A percentile compares a stretch with the other conserved stretches of the same genome.
Evolutionary conservation across 2,113 vertebrate genomes (phyloP).

Genomic region (Bufo bufo): DNA sequence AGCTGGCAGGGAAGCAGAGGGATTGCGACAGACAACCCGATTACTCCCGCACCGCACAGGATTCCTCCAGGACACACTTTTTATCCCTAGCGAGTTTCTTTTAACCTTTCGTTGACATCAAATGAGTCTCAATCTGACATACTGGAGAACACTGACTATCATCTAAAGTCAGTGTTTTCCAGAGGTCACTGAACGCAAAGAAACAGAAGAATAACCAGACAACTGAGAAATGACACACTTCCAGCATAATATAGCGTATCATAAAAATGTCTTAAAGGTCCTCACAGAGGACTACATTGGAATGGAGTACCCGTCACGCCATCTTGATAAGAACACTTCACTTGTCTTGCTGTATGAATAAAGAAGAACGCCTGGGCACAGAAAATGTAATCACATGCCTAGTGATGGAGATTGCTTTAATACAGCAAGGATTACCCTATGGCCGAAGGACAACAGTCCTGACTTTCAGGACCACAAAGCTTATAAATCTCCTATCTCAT

Average conservation of each 20-base stretch:
- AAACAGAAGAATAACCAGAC: not conserved
- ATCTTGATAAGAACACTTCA: no score
- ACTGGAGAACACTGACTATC: not conserved
- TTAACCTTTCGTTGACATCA: not conserved
- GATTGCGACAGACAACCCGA: slow-evolving; percentile 38
- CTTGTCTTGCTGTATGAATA: no score
- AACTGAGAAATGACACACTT: not conserved
- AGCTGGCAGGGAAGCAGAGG: slow-evolving; percentile 27
- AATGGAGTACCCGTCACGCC: no score
- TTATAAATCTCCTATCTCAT: no score
- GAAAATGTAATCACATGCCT: no score
- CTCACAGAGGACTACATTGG: no score
- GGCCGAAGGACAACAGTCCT: no score
- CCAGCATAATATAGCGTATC: not conserved
- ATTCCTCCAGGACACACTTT: slow-evolving; percentile 10
- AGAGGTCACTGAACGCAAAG: not conserved
- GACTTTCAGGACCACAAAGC: no score
- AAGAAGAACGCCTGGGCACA: no score
- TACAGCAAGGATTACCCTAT: no score
- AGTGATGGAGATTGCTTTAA: no score
- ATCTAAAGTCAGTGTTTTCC: not conserved
- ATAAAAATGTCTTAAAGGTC: not conserved
- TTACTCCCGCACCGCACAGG: slow-evolving; percentile 10
- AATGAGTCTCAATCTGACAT: not conserved
- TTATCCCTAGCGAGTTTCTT: not conserved